Evolutionary conservation across 2,113 vertebrate genomes (phyloP).

Genomic region (Podiceps cristatus): DNA sequence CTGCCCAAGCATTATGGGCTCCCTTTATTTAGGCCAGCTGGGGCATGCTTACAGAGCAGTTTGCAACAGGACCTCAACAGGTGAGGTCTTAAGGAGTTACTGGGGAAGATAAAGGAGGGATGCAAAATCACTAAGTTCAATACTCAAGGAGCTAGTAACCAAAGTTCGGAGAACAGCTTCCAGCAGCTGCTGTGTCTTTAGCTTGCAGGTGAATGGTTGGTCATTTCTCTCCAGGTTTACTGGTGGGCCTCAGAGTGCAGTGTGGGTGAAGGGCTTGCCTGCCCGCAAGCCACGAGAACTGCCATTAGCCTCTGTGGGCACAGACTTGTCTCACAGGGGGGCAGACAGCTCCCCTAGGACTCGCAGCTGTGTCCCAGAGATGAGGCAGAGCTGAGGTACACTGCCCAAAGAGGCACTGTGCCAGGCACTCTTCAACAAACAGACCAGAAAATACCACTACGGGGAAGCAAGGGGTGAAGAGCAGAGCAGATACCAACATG

Average conservation of each 20-base stretch:
- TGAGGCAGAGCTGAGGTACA: neutral
- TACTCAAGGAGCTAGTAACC: neutral
- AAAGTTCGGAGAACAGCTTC: neutral
- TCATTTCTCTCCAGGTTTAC: neutral
- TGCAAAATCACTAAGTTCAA: neutral
- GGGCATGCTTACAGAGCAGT: neutral
- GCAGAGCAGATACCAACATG: neutral
- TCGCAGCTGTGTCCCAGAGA: neutral
- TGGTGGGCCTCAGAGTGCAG: neutral
- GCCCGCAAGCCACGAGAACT: neutral
- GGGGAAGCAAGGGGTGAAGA: neutral
- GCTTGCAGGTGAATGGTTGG: neutral
- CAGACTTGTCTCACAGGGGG: neutral
- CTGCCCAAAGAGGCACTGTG: neutral
- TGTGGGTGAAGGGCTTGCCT: neutral
- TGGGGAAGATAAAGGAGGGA: neutral
- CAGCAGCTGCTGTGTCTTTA: neutral
- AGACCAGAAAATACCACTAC: neutral
- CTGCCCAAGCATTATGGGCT: neutral
- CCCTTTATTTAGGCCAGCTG: neutral
- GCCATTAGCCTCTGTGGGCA: rapidly evolving
- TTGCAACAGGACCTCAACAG: neutral
- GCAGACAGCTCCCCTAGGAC: neutral
- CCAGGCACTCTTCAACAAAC: neutral
- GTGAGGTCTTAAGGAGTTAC: neutral